Evolutionary conservation across 2,888 invertebrate species (phyloP), one percentile per base, ranked within the genome.

Genomic region (Microchrysa polita): DNA sequence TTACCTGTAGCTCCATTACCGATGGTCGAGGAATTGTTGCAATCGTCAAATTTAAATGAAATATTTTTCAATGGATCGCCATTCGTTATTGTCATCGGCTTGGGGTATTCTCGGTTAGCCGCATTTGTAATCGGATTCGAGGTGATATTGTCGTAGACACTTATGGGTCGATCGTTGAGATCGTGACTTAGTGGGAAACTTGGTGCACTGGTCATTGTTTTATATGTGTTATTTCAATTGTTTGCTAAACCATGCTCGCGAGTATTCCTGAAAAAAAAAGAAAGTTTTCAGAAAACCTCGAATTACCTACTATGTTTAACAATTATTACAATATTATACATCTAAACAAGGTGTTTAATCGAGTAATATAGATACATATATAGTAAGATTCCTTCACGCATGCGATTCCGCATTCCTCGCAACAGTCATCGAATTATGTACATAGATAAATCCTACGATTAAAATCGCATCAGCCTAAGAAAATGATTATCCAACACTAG

Each of bases 61-160:
- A 76, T 76, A 12, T 75, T 73, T 63, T 57, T 74, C 20, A 76
- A 74, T 44, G 75, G 73, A 72, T 75, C 74, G 12, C 75, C 74
- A 53, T 74, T 74, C 18, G 72, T 18, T 14, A 44, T 59, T 48
- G 72, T 44, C 20, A 16, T 65, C 67, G 53, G 22, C 55, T 53
- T 74, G 61, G 57, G n/a, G 74, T 44, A 69, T n/a, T 67, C 72
- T 48, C 53, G 40, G 27, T 55, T 67, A 59, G 27, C 44, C 42
- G 34, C 55, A 63, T 65, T 61, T n/a, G 69, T 27, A 20, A 44
- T 63, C 48, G 20, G 61, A 72, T 53, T 44, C 52, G 52, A 52
- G 14, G 55, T 81, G 72, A 84, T 78, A 80, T 84, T 84, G 77
- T 84, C 84, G 77, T 84, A 84, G 77, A 82, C 82, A 79, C 84